phyloP scores from a whole-genome alignment of 2,113 vertebrate species.

The Hassar affinis region DNA sequence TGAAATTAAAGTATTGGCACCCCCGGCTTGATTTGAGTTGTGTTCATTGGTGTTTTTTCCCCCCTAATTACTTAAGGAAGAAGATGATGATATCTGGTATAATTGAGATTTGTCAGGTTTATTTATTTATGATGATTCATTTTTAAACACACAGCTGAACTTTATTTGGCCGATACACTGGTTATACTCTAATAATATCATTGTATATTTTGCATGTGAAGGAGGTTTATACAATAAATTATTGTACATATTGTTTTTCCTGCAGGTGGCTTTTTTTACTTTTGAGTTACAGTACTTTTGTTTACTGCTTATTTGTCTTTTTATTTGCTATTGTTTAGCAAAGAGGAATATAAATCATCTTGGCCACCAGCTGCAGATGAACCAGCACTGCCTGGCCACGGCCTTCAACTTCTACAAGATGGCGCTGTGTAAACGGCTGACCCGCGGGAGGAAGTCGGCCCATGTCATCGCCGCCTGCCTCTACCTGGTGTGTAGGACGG shows the following conservation, averaged over 20 bases:
- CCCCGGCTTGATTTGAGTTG: not conserved
- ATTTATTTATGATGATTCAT: too few species aligned
- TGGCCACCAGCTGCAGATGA: conserved; percentile 94
- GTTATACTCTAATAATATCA: not conserved
- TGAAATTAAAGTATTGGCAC: too few species aligned
- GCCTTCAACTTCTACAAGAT: conserved; percentile 99
- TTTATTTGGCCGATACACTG: too few species aligned
- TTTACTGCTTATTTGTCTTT: not conserved
- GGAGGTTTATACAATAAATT: not conserved
- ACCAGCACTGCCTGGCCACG: conserved; percentile 91
- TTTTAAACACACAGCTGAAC: too few species aligned
- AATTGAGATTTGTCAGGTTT: too few species aligned
- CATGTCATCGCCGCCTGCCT: conserved; percentile 92
- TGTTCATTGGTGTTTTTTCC: not conserved
- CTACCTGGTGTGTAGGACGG: conserved; percentile 92
- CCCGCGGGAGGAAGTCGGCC: conserved; percentile 80
- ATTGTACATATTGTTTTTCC: not conserved
- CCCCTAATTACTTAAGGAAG: too few species aligned
- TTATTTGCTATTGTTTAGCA: conserved; percentile 66
- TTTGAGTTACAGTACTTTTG: not conserved
- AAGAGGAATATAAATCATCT: conserved; percentile 85
- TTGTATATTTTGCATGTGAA: not conserved
- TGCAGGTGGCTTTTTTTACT: not conserved
- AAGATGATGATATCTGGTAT: too few species aligned
- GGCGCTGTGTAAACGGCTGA: conserved; percentile 88